Evolutionary conservation across 1,140 invertebrate genomes (phyloP).

Genomic region (Meteorus sp.): DNA sequence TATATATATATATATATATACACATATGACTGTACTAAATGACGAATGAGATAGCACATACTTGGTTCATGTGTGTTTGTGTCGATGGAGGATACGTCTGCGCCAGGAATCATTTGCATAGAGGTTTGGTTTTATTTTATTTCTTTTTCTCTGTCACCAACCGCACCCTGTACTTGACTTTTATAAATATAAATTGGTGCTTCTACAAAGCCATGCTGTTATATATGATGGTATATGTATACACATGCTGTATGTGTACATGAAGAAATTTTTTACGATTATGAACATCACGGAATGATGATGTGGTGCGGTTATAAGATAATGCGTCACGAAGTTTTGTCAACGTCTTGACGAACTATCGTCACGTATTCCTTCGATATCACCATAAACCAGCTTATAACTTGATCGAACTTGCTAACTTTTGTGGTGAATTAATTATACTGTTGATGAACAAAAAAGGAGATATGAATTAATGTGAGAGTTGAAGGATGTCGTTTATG

Average conservation of each 20-base stretch:
- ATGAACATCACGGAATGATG: background rate
- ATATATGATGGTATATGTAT: background rate
- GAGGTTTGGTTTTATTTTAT: constrained; percentile 13
- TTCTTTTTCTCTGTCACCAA: background rate
- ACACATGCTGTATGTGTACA: background rate
- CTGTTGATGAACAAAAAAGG: background rate
- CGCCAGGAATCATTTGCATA: constrained; percentile 26
- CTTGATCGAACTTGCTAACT: constrained; percentile 6
- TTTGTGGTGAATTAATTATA: constrained; percentile 11
- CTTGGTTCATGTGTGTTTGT: constrained; percentile 8
- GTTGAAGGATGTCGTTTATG: background rate
- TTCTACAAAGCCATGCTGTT: background rate
- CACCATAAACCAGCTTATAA: constrained; percentile 11
- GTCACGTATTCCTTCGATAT: constrained; percentile 11
- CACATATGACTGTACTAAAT: constrained; percentile 22
- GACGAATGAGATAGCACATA: constrained; percentile 22
- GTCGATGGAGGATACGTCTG: constrained; percentile 14
- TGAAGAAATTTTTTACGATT: background rate
- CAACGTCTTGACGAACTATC: constrained; percentile 14
- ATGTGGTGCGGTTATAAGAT: constrained; percentile 1
- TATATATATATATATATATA: no score
- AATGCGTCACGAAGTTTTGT: constrained; percentile 7
- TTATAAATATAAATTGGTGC: constrained; percentile 24
- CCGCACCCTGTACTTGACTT: constrained; percentile 20
- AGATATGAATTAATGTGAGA: background rate